Conservation (phyloP, 1,140 invertebrate species). For the Lepeophtheirus salmonis region DNA sequence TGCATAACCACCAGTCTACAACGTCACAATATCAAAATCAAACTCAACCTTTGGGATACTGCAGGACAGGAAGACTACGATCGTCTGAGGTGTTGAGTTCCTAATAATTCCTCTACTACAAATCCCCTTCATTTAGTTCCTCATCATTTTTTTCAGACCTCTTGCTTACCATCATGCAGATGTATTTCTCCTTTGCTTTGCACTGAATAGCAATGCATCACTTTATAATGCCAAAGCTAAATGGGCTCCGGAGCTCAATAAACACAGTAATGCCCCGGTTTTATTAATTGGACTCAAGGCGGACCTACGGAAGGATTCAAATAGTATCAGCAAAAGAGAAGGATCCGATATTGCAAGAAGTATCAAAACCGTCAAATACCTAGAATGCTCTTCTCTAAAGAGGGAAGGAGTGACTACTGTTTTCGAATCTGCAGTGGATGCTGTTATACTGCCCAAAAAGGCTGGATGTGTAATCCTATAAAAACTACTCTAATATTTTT, state of each 20-base stretch:
- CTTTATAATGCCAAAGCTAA: neutral
- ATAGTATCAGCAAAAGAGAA: neutral
- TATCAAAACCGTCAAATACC: neutral
- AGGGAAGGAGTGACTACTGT: neutral
- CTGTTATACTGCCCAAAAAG: neutral
- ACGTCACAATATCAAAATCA: slow-evolving; percentile 38
- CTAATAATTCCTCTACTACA: neutral
- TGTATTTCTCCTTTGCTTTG: neutral
- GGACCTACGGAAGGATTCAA: neutral
- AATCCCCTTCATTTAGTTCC: neutral
- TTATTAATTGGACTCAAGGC: neutral
- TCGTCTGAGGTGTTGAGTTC: slow-evolving; percentile 44
- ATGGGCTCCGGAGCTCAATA: neutral
- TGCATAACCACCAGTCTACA: slow-evolving; percentile 17
- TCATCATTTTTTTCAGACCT: neutral
- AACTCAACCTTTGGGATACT: slow-evolving; percentile 92
- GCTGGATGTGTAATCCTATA: neutral
- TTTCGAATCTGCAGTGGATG: neutral
- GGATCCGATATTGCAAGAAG: neutral
- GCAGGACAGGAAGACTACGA: slow-evolving; percentile 98
- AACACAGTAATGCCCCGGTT: neutral
- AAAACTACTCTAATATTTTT: no score
- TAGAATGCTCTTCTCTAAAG: neutral
- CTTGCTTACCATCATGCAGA: neutral
- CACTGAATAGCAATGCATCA: neutral